Evolutionary conservation across 2,888 invertebrate genomes (phyloP).

Genomic region (Adineta ricciae): DNA sequence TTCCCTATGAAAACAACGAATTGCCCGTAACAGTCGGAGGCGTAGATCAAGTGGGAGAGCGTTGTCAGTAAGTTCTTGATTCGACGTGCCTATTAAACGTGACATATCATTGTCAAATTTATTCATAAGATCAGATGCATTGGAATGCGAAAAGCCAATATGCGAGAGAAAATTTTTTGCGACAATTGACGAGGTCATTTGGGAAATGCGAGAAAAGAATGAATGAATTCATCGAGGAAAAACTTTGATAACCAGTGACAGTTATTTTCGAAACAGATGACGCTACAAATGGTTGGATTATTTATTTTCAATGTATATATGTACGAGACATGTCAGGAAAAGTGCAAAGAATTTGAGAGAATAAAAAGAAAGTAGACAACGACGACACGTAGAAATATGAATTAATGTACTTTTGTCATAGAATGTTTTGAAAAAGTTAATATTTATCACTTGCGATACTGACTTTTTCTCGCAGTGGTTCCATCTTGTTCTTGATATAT

Average conservation of each 20-base stretch:
- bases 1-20: constrained; percentile 19
- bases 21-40: constrained; percentile 9
- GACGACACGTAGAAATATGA: too few species aligned
- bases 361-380: neutral
- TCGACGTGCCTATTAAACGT: neutral
- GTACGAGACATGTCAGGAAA: too few species aligned
- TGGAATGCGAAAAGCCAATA: neutral
- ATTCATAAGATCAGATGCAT: neutral
- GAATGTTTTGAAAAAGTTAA: neutral
- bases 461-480: too few species aligned
- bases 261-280: neutral
- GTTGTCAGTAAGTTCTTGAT: neutral
- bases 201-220: neutral
- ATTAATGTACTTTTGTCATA: too few species aligned
- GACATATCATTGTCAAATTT: neutral
- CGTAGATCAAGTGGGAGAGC: neutral
- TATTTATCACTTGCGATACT: neutral
- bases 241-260: neutral
- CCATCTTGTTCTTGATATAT: too few species aligned
- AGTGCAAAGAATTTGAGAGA: too few species aligned
- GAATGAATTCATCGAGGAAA: neutral
- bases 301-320: too few species aligned
- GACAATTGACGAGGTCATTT: neutral
- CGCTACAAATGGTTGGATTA: neutral
- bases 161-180: neutral